These are phyloP conservation scores for Xestia rhomboidea DNA, from an alignment of 2,888 invertebrate species.

Conservation along the genomic window DNA sequence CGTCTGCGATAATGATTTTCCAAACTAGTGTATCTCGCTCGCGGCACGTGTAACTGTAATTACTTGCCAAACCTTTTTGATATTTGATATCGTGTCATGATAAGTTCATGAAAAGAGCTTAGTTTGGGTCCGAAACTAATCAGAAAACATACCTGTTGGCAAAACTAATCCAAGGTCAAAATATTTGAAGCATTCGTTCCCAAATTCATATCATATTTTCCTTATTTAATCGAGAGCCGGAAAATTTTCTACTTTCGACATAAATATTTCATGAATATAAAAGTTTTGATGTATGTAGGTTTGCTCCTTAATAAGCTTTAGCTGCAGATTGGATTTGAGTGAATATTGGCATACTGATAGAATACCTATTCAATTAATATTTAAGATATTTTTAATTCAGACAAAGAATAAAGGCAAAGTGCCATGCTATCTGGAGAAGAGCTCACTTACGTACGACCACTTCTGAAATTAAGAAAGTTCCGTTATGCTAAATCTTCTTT, in stretches of 20 bases:
- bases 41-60: slow-evolving; percentile 4
- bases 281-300: neutral
- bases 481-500: neutral
- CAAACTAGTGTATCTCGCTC: neutral
- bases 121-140: slow-evolving; percentile 37
- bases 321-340: too few relatives aligned
- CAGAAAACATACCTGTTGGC: slow-evolving; percentile 29
- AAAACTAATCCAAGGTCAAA: slow-evolving; percentile 8
- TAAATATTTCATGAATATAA: neutral
- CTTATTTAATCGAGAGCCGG: slow-evolving; percentile 3
- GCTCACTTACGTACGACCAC: too few relatives aligned
- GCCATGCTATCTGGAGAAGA: too few relatives aligned
- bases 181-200: neutral
- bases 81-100: slow-evolving; percentile 14
- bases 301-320: neutral
- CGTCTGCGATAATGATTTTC: neutral
- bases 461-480: neutral
- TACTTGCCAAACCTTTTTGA: slow-evolving; percentile 19
- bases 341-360: too few relatives aligned
- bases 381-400: too few relatives aligned
- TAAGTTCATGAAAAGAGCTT: slow-evolving; percentile 20
- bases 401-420: too few relatives aligned
- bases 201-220: neutral
- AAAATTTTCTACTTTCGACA: neutral
- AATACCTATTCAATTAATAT: too few relatives aligned